Base-by-base conservation (phyloP, 2,888 invertebrate species). In the Tupiocoris notatus region DNA sequence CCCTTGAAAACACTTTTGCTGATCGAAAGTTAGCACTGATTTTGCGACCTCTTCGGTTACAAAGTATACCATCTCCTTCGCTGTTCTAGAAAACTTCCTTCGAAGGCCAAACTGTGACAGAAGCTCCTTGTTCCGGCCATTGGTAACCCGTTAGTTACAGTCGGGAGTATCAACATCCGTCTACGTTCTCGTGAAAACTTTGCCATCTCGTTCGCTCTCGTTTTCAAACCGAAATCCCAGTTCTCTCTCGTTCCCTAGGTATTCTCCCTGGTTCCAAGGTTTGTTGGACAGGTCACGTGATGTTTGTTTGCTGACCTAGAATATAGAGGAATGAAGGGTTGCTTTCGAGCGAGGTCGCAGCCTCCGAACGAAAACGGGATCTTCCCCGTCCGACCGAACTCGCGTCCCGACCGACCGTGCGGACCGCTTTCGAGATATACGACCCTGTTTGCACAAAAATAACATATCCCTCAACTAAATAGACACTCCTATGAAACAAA, bases 251-350 rank as follows among this genome's bases (percentile, higher is more conserved):
- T 39, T 39, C 39, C 39, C 39, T 58, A 70, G 70, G 70, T 70
- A 59, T 70, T n/a, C n/a, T n/a, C 39, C 39, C 58, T 59, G 22
- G 70, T 21, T 57, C 22, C 6, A 23, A 58, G 67, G 59, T 70
- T 73, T 73, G 73, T 73, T 63, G 62, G 73, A 61, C 62, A 63
- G 58, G 73, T 62, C 73, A 73, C 73, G 73, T 73, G 73, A 73
- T 73, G 73, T 73, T 73, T 73, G 73, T 73, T 73, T 73, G 73
- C 62, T 73, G 73, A 73, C 73, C 73, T 73, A 73, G 73, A 73
- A 73, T 73, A 73, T 73, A 62, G 63, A 17, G 62, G 17, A 39
- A 12, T 39, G 59, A n/a, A 17, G 59, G 62, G 18, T 21, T 20
- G 62, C 21, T 63, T 58, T 39, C 39, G 39, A 39, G 39, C 39